phyloP scores from a whole-genome alignment of 2,113 vertebrate species.

The Microcebus lehilahytsara region DNA sequence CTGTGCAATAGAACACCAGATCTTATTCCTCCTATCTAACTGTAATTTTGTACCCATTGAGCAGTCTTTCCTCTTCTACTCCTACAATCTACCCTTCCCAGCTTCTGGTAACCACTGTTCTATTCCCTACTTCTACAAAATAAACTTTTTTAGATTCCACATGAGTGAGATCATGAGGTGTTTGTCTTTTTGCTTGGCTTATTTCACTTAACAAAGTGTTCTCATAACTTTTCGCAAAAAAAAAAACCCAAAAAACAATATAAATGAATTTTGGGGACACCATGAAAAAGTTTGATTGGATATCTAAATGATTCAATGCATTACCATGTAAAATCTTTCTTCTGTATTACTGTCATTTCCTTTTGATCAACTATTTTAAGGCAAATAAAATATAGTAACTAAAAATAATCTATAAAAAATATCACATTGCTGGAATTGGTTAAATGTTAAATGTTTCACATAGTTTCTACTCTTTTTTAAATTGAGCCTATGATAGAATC shows the following conservation, averaged over 20 bases:
- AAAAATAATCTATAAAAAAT: conserved; percentile 17
- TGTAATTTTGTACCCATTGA: background rate
- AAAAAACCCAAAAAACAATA: background rate
- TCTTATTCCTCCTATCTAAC: background rate
- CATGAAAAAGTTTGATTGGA: background rate
- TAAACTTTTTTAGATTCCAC: background rate
- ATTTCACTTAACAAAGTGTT: background rate
- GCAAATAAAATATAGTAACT: background rate
- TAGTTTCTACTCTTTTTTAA: background rate
- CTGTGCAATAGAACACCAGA: background rate
- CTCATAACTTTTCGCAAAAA: background rate
- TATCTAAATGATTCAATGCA: background rate
- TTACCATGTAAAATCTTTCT: background rate
- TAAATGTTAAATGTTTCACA: conserved; percentile 39
- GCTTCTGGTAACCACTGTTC: background rate
- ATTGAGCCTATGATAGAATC: conserved; percentile 23
- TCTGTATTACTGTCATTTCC: background rate
- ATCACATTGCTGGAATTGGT: background rate
- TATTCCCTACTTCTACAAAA: background rate
- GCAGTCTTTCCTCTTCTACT: background rate
- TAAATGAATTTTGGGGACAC: background rate
- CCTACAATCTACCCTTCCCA: background rate
- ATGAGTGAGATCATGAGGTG: background rate
- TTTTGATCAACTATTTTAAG: background rate
- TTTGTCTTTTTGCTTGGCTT: background rate